Evolutionary conservation across 2,797 vertebrate genomes (phyloP), one percentile per base, ranked within the genome.

Genomic region (Anableps anableps): DNA sequence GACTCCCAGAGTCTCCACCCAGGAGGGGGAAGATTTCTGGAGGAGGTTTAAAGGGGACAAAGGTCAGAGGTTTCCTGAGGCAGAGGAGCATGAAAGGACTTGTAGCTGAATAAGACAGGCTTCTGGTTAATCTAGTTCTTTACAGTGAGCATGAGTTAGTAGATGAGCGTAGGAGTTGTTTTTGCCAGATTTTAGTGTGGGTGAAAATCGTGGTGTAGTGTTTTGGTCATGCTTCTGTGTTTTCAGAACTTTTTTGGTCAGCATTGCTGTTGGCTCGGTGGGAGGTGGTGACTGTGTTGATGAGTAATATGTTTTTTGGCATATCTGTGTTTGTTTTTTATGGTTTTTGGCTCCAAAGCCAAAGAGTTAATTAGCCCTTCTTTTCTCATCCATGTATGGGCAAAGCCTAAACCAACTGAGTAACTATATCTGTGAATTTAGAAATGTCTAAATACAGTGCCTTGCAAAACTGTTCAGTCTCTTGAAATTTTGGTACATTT

Each of bases 161-260:
- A 43, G 38, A 75, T 21, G n/a, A 31, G 36, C 53, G 60, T 41
- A 74, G 50, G 62, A 58, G 79, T 70, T 11, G 62, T 36, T 66
- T 72, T 23, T 31, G 72, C 60, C 72, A 58, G 50, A 62, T 13
- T 58, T 70, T 48, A 58, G 73, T 80, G 73, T 80, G 79, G 73
- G 72, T 72, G 51, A 47, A 11, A 78, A 58, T 70, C 38, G 36
- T 43, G 31, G 72, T 21, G 36, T 14, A 31, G 16, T 14, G 45
- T 71, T 71, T 80, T 71, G 74, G 50, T 68, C 64, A 50, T 34
- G 58, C 34, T 74, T 72, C 43, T 64, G 55, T 47, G 41, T 43
- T 50, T 79, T 60, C 78, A 74, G 45, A 21, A 73, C 62, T 45
- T 68, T 38, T 80, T 48, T 64, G 58, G 23, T 53, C 19, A 68